phyloP scores from a whole-genome alignment of 2,888 invertebrate species.

The Toxonevra muliebris region DNA sequence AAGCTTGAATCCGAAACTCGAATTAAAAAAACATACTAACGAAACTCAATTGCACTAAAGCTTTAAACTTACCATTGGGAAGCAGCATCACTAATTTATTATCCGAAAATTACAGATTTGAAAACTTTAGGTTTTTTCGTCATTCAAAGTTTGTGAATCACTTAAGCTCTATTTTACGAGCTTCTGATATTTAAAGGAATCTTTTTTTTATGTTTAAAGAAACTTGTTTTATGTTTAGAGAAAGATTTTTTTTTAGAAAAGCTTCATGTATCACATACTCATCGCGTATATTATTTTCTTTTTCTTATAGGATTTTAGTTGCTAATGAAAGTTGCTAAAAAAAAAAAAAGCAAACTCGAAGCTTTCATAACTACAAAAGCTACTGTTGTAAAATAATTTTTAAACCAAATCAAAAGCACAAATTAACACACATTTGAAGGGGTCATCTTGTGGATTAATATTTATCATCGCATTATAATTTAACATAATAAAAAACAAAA shows the following conservation, averaged over 20 bases:
- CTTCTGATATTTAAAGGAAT: background rate
- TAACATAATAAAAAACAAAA: conserved; percentile 3
- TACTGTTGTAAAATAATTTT: conserved; percentile 57
- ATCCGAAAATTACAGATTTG: no score
- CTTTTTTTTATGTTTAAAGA: conserved; percentile 1
- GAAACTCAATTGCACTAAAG: no score
- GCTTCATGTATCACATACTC: background rate
- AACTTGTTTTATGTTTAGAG: conserved; percentile 8
- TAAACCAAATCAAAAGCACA: conserved; percentile 37
- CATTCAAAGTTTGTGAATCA: no score
- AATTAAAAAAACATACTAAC: no score
- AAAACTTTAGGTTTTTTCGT: background rate
- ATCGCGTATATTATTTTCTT: conserved; percentile 59
- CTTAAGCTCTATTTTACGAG: no score
- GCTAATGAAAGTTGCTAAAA: no score
- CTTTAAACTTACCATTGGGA: no score
- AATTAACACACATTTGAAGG: conserved; percentile 53
- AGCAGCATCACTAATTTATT: no score
- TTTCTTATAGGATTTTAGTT: conserved; percentile 64
- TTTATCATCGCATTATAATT: conserved; percentile 34
- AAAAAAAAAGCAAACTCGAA: conserved; percentile 52
- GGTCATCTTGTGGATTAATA: conserved; percentile 54
- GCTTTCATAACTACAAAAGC: conserved; percentile 40
- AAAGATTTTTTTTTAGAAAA: conserved; percentile 7
- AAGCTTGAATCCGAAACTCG: no score